Base-by-base conservation (phyloP, 2,113 vertebrate species). In the Turnix velox region DNA sequence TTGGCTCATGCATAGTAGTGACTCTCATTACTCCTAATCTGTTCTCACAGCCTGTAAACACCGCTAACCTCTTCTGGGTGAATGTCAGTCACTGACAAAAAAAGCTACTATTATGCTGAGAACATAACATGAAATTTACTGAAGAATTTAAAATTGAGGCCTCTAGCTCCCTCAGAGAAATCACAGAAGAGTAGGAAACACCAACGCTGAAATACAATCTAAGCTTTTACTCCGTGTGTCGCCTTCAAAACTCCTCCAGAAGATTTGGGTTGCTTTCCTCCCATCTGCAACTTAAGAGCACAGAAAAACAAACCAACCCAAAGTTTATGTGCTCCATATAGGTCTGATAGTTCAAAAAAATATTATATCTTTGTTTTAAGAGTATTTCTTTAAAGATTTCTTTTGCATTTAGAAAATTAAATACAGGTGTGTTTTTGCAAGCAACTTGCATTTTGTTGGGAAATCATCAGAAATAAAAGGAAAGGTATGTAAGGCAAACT, bases 121-220 rank as follows among this genome's bases (percentile, higher is more conserved):
- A 83, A 76, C 35, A 35, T 54, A 90, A 58, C 42, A 78, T 10
- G 22, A 84, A 25, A 81, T 86, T 94, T 92, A 80, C 58, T 18
- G 76, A 88, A 66, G 39, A 83, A 35, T 72, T 82, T 54, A 88
- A 71, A 92, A 91, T 88, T 88, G 79, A 91, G 88, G 31, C 72
- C 67, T 74, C 52, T 67, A 67, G 14, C 61, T 92, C 51, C 59
- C 72, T 94, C 39, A 77, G 46, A 90, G 59, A 12, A 88, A 71
- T 71, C 49, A 42, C 22, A 66, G 75, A 90, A 69, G 13, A 31
- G 20, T 33, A 84, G 59, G 27, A 91, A 94, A 89, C 39, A 90
- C 69, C 57, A 83, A 31, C 14, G 43, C 14, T 67, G 68, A 51
- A 81, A 48, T 54, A 65, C 35, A 86, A 80, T 52, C 28, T 59